These are phyloP conservation scores for Brotula barbata DNA, from an alignment of 2,797 vertebrate species.

Conservation along the genomic window DNA sequence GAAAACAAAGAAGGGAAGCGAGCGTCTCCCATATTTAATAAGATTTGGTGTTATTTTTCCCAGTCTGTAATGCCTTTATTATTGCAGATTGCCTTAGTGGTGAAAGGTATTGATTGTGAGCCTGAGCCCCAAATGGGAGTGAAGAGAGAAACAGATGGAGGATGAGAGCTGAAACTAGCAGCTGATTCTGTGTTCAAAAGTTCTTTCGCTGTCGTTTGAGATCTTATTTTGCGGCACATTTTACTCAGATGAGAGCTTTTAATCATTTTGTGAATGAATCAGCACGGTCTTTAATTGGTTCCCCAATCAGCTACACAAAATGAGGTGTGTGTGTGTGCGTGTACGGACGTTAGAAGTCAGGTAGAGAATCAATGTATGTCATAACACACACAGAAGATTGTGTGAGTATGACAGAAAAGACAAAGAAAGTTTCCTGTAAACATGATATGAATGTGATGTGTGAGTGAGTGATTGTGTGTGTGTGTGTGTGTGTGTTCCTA, in stretches of 20 bases:
- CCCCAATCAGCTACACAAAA: too few species aligned
- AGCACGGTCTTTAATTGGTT: slow-evolving; percentile 21
- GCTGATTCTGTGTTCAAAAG: slow-evolving; percentile 55
- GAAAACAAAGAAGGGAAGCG: slow-evolving; percentile 56
- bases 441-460: too few species aligned
- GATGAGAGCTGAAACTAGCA: slow-evolving; percentile 50
- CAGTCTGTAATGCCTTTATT: slow-evolving; percentile 81
- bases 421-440: too few species aligned
- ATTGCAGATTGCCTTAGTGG: slow-evolving; percentile 79
- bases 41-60: slow-evolving; percentile 73
- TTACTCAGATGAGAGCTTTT: slow-evolving; percentile 23
- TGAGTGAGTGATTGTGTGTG: too few species aligned
- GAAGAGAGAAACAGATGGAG: slow-evolving; percentile 54
- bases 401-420: too few species aligned
- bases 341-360: slow-evolving; percentile 8
- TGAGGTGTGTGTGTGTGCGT: slow-evolving; percentile 2
- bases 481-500: too few species aligned
- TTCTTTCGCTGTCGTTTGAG: slow-evolving; percentile 14
- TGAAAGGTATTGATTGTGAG: slow-evolving; percentile 81
- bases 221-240: slow-evolving; percentile 35
- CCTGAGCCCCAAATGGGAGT: slow-evolving; percentile 53
- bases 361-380: too few species aligned
- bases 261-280: slow-evolving; percentile 29
- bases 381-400: too few species aligned
- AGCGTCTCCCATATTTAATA: slow-evolving; percentile 77